Evolutionary conservation across 2,113 vertebrate genomes (phyloP).

Genomic region (Mobula birostris): DNA sequence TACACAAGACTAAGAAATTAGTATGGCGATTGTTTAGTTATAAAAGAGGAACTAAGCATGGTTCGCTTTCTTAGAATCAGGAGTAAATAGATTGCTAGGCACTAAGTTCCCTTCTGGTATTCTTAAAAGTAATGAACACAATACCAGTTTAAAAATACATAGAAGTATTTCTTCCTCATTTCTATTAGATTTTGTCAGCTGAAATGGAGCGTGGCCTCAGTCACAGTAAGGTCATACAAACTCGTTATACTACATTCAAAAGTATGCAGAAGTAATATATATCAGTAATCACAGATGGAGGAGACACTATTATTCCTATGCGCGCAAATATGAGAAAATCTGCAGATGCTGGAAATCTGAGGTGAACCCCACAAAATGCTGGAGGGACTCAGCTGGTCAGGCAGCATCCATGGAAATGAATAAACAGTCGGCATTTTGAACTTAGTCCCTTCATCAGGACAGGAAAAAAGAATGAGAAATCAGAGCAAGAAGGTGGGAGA

Average conservation of each 20-base stretch:
- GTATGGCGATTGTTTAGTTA: background rate
- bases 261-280: background rate
- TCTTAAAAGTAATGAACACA: slow-evolving; percentile 14
- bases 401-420: no score
- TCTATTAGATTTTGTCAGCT: background rate
- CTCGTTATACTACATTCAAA: background rate
- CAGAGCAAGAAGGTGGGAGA: no score
- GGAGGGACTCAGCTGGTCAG: no score
- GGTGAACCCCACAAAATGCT: no score
- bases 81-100: background rate
- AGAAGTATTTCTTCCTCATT: slow-evolving; percentile 24
- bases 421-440: no score
- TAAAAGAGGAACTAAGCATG: slow-evolving; percentile 9
- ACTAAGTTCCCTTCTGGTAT: slow-evolving; percentile 20
- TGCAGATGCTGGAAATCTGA: no score
- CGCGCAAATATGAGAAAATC: no score
- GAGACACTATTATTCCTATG: background rate
- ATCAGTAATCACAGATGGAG: background rate
- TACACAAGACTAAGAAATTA: background rate
- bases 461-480: no score
- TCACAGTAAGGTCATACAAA: slow-evolving; percentile 12
- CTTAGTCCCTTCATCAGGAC: no score
- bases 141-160: background rate
- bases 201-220: background rate
- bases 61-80: slow-evolving; percentile 28